Conservation (phyloP, 1,140 invertebrate species). For the Acyrthosiphon pisum region DNA sequence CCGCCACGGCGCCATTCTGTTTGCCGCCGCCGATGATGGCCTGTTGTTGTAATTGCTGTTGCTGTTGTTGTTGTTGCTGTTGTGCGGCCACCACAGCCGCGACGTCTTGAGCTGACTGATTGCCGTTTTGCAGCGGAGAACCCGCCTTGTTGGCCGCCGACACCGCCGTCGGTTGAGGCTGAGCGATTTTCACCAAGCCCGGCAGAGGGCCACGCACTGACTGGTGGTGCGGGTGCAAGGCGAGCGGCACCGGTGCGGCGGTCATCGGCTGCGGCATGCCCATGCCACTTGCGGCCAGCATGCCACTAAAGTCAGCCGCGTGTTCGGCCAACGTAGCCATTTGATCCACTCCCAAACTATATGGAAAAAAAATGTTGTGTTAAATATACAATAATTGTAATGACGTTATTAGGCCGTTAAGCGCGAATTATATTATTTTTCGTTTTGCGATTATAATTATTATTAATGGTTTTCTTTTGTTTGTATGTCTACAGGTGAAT, state of each 20-base stretch:
- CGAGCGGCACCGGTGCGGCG: constrained; percentile 56
- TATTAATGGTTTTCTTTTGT: not conserved
- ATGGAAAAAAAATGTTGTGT: not conserved
- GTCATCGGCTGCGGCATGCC: constrained; percentile 59
- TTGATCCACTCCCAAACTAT: constrained; percentile 61
- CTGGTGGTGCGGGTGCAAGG: constrained; percentile 55
- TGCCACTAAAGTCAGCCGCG: constrained; percentile 60
- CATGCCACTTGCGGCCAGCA: constrained; percentile 59
- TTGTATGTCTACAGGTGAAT: not conserved
- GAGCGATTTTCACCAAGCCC: constrained; percentile 52
- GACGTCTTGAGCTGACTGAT: constrained; percentile 51
- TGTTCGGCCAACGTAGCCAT: constrained; percentile 61
- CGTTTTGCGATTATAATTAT: not conserved
- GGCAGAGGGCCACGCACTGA: constrained; percentile 28
- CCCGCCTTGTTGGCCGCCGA: constrained; percentile 22
- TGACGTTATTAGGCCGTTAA: not conserved
- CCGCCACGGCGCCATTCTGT: constrained; percentile 55
- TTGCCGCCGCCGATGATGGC: constrained; percentile 33
- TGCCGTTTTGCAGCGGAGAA: constrained; percentile 57
- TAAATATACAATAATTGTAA: not conserved
- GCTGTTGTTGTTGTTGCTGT: constrained; percentile 15
- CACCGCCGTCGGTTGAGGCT: constrained; percentile 24
- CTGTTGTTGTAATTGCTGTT: not conserved
- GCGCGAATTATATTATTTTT: not conserved
- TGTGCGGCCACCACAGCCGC: constrained; percentile 53